These are phyloP conservation scores for Tympanoctomys barrerae DNA, from an alignment of 2,797 vertebrate species.

Conservation along the genomic window DNA sequence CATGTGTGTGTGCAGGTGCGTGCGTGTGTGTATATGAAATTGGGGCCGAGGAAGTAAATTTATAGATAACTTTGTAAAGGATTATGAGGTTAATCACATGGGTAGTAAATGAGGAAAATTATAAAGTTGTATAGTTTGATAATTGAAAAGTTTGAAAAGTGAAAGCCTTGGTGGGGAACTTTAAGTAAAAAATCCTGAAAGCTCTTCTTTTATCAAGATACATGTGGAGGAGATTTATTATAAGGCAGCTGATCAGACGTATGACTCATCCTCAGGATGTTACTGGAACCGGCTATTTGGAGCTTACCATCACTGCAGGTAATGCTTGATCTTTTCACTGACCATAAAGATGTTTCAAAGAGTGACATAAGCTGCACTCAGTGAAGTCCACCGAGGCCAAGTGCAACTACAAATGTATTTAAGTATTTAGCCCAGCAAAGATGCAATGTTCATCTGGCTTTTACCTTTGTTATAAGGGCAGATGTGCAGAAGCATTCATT, in stretches of 20 bases:
- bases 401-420: slow-evolving; percentile 65
- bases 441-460: slow-evolving; percentile 1
- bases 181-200: slow-evolving; percentile 59
- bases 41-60: slow-evolving; percentile 49
- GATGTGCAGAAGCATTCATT: slow-evolving; percentile 49
- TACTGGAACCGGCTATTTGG: slow-evolving; percentile 82
- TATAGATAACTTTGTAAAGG: slow-evolving; percentile 34
- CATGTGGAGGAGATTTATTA: slow-evolving; percentile 71
- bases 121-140: slow-evolving; percentile 9
- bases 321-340: slow-evolving; percentile 77
- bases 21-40: background rate
- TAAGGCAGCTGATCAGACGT: slow-evolving; percentile 67
- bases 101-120: slow-evolving; percentile 48
- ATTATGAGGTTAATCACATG: slow-evolving; percentile 13
- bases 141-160: slow-evolving; percentile 45
- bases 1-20: background rate
- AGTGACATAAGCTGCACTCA: slow-evolving; percentile 65
- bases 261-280: slow-evolving; percentile 79
- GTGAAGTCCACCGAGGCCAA: slow-evolving; percentile 47
- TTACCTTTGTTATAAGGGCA: slow-evolving; percentile 49
- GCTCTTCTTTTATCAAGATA: slow-evolving; percentile 76
- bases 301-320: slow-evolving; percentile 77
- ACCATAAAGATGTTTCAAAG: slow-evolving; percentile 77
- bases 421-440: slow-evolving; percentile 65
- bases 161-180: slow-evolving; percentile 36